These are phyloP conservation scores for Keiferia lycopersicella DNA, from an alignment of 2,888 invertebrate species.

Conservation along the genomic window DNA sequence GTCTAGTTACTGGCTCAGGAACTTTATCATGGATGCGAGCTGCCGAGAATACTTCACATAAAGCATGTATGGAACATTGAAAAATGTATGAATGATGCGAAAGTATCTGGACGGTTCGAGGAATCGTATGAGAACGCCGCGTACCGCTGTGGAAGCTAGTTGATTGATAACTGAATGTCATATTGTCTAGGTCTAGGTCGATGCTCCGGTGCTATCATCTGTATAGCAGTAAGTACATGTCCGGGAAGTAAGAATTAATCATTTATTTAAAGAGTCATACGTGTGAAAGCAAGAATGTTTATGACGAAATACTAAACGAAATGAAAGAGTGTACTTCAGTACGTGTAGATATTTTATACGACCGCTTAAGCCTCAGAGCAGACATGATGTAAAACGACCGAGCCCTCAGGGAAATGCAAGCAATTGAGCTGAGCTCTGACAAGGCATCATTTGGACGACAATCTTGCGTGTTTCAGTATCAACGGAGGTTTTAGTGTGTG, in stretches of 20 bases:
- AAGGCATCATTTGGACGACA: constrained; percentile 5
- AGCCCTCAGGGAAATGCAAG: constrained; percentile 9
- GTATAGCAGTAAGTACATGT: not conserved
- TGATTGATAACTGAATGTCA: constrained; percentile 19
- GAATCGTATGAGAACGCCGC: not conserved
- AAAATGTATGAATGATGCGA: constrained; percentile 15
- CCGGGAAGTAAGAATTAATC: too few relatives aligned
- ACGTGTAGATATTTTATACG: not conserved
- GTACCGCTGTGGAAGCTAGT: not conserved
- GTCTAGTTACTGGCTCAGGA: not conserved
- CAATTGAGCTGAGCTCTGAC: constrained; percentile 5
- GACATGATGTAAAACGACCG: not conserved
- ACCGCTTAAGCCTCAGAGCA: not conserved
- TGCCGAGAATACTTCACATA: not conserved
- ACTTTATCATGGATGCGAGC: constrained; percentile 12
- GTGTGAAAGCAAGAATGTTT: too few relatives aligned
- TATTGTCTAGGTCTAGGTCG: constrained; percentile 16
- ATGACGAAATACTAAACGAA: too few relatives aligned
- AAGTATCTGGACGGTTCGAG: not conserved
- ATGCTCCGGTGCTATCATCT: not conserved
- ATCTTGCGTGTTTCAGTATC: not conserved
- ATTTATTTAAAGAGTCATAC: too few relatives aligned
- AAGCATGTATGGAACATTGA: constrained; percentile 5
- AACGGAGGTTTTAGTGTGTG: not conserved
- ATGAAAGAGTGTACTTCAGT: not conserved